phyloP scores from a whole-genome alignment of 2,113 vertebrate genomes.

The Zapornia atra region DNA sequence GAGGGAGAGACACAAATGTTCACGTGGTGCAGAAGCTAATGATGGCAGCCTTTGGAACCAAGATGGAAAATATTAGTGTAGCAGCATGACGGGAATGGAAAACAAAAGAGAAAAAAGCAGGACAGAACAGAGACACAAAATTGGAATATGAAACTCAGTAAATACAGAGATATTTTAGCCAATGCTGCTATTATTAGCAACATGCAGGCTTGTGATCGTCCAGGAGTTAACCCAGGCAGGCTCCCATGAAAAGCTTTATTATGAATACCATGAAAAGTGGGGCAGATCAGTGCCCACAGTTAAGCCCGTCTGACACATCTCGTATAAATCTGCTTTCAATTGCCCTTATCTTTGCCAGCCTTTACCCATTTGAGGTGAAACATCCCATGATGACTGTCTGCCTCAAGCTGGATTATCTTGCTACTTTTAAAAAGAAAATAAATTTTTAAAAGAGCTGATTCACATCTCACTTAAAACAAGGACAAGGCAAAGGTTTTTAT shows the following conservation, averaged over 20 bases:
- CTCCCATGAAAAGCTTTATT: not conserved
- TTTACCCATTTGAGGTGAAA: not conserved
- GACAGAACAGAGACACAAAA: not conserved
- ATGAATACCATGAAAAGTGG: not conserved
- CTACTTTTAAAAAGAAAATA: not conserved
- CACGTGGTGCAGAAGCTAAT: slow-evolving; percentile 40
- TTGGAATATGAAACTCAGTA: not conserved
- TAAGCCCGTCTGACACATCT: not conserved
- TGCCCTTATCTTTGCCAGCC: not conserved
- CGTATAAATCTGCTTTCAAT: not conserved
- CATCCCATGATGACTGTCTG: not conserved
- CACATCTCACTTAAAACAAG: not conserved
- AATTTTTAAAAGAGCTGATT: not conserved
- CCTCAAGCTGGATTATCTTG: not conserved
- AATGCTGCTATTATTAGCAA: not conserved
- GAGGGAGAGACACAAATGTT: slow-evolving; percentile 32
- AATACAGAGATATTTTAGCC: not conserved
- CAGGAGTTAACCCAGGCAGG: not conserved
- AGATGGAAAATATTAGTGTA: slow-evolving; percentile 68
- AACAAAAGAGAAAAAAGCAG: slow-evolving; percentile 29
- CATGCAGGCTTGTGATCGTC: not conserved
- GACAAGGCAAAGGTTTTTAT: not conserved
- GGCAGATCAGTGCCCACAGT: not conserved
- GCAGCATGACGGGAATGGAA: slow-evolving; percentile 34
- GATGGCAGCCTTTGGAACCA: slow-evolving; percentile 58